A percentile compares a stretch with the other conserved stretches of the same genome.
Evolutionary conservation across 1,140 invertebrate species (phyloP).

Genomic region (Cotesia typhae): DNA sequence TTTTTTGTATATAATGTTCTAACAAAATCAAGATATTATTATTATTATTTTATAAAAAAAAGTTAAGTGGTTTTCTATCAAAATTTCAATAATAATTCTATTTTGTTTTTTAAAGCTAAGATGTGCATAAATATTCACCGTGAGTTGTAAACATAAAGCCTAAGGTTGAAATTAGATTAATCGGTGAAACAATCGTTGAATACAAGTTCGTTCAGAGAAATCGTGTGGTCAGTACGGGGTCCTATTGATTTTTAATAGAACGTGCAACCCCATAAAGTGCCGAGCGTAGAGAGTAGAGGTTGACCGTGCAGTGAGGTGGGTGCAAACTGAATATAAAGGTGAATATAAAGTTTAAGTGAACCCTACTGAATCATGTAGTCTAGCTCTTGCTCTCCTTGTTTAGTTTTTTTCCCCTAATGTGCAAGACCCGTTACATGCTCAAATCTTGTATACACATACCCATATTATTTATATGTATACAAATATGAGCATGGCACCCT

Average conservation of each 20-base stretch:
- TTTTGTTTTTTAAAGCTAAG: not conserved
- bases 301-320: slow-evolving; percentile 11
- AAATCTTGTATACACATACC: not conserved
- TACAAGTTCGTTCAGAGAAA: not conserved
- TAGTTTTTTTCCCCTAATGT: not conserved
- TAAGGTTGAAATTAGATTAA: not conserved
- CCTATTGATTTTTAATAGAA: slow-evolving; percentile 36
- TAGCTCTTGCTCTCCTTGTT: slow-evolving; percentile 7
- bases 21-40: no score
- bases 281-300: not conserved
- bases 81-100: not conserved
- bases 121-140: not conserved
- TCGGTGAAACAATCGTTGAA: slow-evolving; percentile 3
- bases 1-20: no score
- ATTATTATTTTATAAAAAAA: no score
- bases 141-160: not conserved
- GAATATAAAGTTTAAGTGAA: slow-evolving; percentile 2
- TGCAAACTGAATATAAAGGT: not conserved
- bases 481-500: no score
- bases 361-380: slow-evolving; percentile 30
- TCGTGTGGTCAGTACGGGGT: slow-evolving; percentile 5
- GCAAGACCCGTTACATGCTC: no score
- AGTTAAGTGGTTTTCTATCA: no score
- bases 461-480: no score
- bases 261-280: slow-evolving; percentile 13